Percentiles rank a stretch among this genome's conserved stretches.
These are phyloP conservation scores for Cheilosia urbana DNA, from an alignment of 2,888 invertebrate genomes.

Conservation along the genomic window DNA sequence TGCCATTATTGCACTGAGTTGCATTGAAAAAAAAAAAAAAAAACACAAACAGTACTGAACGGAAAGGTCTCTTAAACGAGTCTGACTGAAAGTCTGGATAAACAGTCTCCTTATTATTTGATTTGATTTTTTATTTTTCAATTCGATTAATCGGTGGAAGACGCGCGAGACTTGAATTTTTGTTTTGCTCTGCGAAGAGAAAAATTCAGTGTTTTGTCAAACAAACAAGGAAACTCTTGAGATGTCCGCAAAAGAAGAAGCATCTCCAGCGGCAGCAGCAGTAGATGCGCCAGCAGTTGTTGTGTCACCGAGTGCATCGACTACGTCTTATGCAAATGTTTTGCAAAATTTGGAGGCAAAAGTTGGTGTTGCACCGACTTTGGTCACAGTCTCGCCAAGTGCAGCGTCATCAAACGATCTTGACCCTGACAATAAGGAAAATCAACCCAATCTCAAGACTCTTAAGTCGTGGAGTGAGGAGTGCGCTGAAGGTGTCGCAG, in stretches of 20 bases:
- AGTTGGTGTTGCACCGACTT: conserved; percentile 17
- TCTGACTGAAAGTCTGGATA: conserved; percentile 59
- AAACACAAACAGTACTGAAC: conserved; percentile 56
- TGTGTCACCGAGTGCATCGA: conserved; percentile 80
- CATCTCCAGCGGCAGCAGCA: conserved; percentile 76
- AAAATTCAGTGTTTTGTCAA: conserved; percentile 31
- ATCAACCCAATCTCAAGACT: conserved; percentile 80
- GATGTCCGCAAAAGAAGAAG: conserved; percentile 82
- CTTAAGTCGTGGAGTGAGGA: conserved; percentile 83
- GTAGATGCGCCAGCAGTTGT: conserved; percentile 62
- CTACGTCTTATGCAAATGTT: conserved; percentile 89
- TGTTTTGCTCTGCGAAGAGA: conserved; percentile 30
- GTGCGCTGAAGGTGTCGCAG: conserved; percentile 78
- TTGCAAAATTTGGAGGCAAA: conserved; percentile 87
- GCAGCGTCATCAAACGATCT: conserved; percentile 53
- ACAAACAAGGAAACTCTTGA: conserved; percentile 38
- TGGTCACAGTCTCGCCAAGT: conserved; percentile 31
- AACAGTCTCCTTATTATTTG: conserved; percentile 39
- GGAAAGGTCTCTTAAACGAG: conserved; percentile 55
- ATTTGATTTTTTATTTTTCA: conserved; percentile 53
- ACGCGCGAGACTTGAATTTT: conserved; percentile 25
- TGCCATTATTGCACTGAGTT: conserved; percentile 70
- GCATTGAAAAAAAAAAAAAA: conserved; percentile 42
- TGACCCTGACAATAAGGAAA: conserved; percentile 79
- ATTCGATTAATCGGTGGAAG: conserved; percentile 35